Evolutionary conservation across 1,140 invertebrate species (phyloP).

Genomic region (Drosophila truncata): DNA sequence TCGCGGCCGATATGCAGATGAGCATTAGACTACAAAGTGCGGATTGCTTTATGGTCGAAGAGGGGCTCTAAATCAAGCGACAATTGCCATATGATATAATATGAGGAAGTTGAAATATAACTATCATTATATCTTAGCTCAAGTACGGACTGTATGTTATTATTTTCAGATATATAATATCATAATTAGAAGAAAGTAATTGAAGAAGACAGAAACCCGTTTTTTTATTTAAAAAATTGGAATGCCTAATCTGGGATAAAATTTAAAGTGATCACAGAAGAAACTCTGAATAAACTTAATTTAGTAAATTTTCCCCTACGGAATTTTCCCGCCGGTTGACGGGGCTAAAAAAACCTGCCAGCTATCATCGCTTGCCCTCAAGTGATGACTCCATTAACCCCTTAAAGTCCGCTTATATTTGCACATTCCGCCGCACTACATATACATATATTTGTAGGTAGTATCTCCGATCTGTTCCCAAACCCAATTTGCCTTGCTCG

Average conservation of each 20-base stretch:
- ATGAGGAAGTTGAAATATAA: background rate
- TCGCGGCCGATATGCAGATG: slow-evolving; percentile 42
- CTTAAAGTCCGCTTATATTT: slow-evolving; percentile 27
- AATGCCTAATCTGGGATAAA: no score
- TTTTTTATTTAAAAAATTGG: background rate
- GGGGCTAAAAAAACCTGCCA: background rate
- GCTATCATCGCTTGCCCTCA: slow-evolving; percentile 14
- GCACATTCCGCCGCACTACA: slow-evolving; percentile 18
- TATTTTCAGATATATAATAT: no score
- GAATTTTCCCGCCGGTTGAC: background rate
- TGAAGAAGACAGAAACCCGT: background rate
- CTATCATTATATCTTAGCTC: background rate
- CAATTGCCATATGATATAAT: no score
- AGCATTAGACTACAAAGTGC: slow-evolving; percentile 38
- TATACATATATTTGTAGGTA: background rate
- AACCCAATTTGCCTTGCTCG: slow-evolving; percentile 39
- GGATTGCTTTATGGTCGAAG: slow-evolving; percentile 8
- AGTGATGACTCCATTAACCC: slow-evolving; percentile 42
- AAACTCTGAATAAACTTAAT: no score
- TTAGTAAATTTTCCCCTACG: background rate
- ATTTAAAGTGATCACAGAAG: background rate
- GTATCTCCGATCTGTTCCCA: slow-evolving; percentile 44
- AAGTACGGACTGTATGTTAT: no score
- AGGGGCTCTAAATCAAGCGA: slow-evolving; percentile 2
- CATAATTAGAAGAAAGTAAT: no score